A percentile compares a stretch with the other conserved stretches of the same genome.
Conservation (phyloP, 2,797 vertebrate genomes). For the Poliocrania exsul region DNA sequence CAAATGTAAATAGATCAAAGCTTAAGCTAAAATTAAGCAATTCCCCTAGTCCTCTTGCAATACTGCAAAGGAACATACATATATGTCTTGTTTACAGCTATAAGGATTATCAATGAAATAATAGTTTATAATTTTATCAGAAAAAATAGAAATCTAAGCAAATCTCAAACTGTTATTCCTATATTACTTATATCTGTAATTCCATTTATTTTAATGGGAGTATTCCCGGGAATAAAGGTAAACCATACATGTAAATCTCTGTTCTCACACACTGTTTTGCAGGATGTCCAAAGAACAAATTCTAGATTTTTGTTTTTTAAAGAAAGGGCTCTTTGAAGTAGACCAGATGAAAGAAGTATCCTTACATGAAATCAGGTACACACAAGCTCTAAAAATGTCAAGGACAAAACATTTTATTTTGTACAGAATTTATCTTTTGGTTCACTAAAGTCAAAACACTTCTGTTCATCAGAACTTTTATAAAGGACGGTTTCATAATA, state of each 20-base stretch:
- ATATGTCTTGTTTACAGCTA: neutral
- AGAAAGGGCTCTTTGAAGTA: neutral
- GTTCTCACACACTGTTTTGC: neutral
- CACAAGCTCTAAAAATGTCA: constrained; percentile 23
- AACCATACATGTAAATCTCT: accelerated
- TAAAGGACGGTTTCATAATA: constrained; percentile 75
- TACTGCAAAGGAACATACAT: neutral
- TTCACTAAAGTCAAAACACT: constrained; percentile 65
- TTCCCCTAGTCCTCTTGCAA: constrained; percentile 1
- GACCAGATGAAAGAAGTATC: neutral
- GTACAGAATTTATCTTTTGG: constrained; percentile 43
- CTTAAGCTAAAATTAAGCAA: constrained; percentile 31
- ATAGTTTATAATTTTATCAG: neutral
- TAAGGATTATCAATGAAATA: neutral
- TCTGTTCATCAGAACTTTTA: constrained; percentile 72
- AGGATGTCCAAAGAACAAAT: neutral
- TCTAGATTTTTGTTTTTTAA: neutral
- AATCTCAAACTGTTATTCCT: neutral
- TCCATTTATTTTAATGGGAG: neutral
- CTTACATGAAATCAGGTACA: constrained; percentile 11
- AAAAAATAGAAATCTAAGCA: neutral
- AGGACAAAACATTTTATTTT: constrained; percentile 57
- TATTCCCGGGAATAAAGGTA: neutral
- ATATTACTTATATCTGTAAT: neutral
- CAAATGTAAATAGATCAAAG: constrained; percentile 57